phyloP scores from a whole-genome alignment of 2,888 invertebrate genomes.

The Phorcus lineatus region DNA sequence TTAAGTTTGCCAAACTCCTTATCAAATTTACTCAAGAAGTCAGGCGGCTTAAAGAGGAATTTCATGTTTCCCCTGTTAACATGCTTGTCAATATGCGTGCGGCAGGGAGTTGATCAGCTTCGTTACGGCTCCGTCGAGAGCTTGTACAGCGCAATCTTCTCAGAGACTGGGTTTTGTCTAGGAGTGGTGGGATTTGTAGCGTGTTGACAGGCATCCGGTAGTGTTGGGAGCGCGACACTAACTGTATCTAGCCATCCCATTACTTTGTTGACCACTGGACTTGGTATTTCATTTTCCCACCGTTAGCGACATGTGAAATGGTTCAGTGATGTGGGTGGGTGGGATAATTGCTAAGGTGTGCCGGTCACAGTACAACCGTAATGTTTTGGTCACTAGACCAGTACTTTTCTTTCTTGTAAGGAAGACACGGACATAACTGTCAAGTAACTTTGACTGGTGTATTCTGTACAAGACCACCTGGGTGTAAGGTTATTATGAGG shows the following conservation, averaged over 20 bases:
- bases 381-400: no score
- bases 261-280: background rate
- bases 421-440: no score
- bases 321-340: background rate
- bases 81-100: background rate
- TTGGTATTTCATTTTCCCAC: background rate
- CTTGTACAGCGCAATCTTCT: no score
- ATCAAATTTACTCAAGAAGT: conserved; percentile 10
- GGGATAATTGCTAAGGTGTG: background rate
- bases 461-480: no score
- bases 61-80: background rate
- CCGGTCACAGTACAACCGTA: background rate
- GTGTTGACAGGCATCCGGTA: background rate
- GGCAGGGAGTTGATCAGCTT: background rate
- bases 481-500: no score
- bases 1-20: conserved; percentile 9
- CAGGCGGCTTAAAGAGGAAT: conserved; percentile 7
- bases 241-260: background rate
- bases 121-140: background rate
- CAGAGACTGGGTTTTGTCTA: background rate
- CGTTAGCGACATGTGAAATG: background rate
- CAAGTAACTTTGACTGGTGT: no score
- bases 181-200: background rate
- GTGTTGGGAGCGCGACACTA: background rate
- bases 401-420: no score